Base-by-base conservation (phyloP, 2,113 vertebrate species). In the Cyprinodon tularosa region DNA sequence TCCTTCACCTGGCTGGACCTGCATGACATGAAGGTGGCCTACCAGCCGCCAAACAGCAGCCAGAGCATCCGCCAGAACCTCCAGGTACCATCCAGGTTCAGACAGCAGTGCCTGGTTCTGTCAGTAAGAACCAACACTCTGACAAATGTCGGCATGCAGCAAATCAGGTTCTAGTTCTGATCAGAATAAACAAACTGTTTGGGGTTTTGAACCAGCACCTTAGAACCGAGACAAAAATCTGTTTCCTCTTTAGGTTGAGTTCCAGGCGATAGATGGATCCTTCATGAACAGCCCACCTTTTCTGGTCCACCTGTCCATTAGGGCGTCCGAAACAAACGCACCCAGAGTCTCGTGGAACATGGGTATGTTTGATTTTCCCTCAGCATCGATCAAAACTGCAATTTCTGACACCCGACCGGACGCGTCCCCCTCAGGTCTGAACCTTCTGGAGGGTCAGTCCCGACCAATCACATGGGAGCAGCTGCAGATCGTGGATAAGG, bases 1-100 rank as follows among this genome's bases (percentile, higher is more conserved):
- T 94, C 95, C 72, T 95, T 96, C 86, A 92, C 86, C 65, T 89
- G 64, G 93, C 68, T 76, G 77, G 95, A 93, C 88, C 90, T 96
- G n/a, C 84, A 92, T 36, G 88, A 95, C 42, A 93, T 94, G 93
- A 94, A 94, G 82, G 84, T 93, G 59, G 93, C 93, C 53, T 97
- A 94, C 89, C 95, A 96, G 92, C 94, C 95, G 11, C 93, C 93
- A 0, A 90, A 94, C 20, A 81, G 77, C 86, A 94, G 94, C 89
- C 85, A 83, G 59, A 62, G 79, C 6, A 85, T 68, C 6, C 94
- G 95, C 80, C 93, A 93, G 71, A 95, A 92, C 91, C 93, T 88
- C 69, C 94, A 96, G 95, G 96, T 95, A 74, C 38, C 1, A 7
- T 5, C 15, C 2, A 13, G 20, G 5, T 20, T 11, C 50, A 57